Conservation (phyloP, 2,113 vertebrate species). For the Peromyscus leucopus region DNA sequence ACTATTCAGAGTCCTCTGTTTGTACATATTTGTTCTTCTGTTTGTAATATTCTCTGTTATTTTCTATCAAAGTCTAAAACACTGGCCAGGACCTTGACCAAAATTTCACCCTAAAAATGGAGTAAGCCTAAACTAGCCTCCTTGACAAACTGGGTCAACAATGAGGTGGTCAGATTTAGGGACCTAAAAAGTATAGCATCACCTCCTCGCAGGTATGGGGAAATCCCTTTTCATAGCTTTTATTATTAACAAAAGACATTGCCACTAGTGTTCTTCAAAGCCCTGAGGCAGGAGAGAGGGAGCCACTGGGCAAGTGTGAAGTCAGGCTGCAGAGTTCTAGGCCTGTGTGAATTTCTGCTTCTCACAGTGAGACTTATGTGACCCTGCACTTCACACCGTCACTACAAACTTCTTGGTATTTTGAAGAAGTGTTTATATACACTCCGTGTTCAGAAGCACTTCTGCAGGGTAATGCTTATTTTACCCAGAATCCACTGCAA, state of each 20-base stretch:
- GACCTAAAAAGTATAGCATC: not conserved
- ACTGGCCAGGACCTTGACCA: not conserved
- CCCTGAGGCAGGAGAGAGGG: not conserved
- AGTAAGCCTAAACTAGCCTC: not conserved
- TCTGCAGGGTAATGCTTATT: not conserved
- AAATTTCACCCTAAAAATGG: constrained; percentile 2
- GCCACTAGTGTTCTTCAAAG: not conserved
- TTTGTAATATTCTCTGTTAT: not conserved
- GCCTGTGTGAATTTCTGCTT: not conserved
- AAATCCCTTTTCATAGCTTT: not conserved
- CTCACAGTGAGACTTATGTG: constrained; percentile 13
- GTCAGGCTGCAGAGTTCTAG: not conserved
- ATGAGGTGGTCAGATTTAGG: not conserved
- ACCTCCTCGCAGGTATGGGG: not conserved
- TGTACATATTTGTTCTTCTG: not conserved
- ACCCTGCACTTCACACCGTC: not conserved
- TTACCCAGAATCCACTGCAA: not conserved
- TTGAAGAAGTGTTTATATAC: not conserved
- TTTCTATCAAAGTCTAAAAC: constrained; percentile 31
- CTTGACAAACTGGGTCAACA: not conserved
- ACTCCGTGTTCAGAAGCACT: not conserved
- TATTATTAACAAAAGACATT: constrained; percentile 36
- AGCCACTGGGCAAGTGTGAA: not conserved
- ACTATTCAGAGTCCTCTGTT: constrained; percentile 26
- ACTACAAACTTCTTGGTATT: not conserved